phyloP scores from a whole-genome alignment of 2,113 vertebrate species.

The Stomatorhinus ivindoensis region DNA sequence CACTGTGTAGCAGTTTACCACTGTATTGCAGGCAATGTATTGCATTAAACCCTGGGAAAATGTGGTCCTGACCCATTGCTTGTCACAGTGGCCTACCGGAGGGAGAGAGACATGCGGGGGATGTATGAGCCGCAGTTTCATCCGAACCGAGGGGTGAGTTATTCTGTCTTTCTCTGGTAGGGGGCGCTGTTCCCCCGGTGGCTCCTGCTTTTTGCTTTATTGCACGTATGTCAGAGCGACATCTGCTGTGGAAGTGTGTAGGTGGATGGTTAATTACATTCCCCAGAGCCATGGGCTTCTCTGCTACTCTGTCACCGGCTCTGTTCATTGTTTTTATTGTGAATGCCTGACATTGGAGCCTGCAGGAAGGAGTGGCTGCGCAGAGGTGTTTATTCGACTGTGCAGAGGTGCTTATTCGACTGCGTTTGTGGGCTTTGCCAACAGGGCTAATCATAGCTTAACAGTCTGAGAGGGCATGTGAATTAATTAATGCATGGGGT shows the following conservation, averaged over 20 bases:
- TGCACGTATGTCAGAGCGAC: not conserved
- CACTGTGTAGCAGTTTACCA: not conserved
- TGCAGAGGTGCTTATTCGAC: not conserved
- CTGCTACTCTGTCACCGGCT: not conserved
- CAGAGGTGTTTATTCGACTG: not conserved
- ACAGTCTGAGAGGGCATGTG: not conserved
- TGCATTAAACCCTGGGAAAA: not conserved
- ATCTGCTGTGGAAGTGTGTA: not conserved
- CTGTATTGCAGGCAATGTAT: not conserved
- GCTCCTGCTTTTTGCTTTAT: not conserved
- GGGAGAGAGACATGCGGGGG: constrained; percentile 29
- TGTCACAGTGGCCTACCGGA: constrained; percentile 31
- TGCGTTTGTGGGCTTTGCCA: not conserved
- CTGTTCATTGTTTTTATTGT: not conserved
- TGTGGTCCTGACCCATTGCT: not conserved
- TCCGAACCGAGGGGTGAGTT: constrained; percentile 41
- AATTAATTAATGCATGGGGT: not conserved
- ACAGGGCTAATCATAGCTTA: not conserved
- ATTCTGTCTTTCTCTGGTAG: not conserved
- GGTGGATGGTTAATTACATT: not conserved
- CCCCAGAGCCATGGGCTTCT: not conserved
- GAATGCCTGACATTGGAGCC: not conserved
- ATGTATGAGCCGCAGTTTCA: constrained; percentile 41
- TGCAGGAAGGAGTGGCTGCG: not conserved
- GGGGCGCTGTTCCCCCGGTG: not conserved